Conservation (phyloP, 2,797 vertebrate genomes). For the Lerista edwardsae region DNA sequence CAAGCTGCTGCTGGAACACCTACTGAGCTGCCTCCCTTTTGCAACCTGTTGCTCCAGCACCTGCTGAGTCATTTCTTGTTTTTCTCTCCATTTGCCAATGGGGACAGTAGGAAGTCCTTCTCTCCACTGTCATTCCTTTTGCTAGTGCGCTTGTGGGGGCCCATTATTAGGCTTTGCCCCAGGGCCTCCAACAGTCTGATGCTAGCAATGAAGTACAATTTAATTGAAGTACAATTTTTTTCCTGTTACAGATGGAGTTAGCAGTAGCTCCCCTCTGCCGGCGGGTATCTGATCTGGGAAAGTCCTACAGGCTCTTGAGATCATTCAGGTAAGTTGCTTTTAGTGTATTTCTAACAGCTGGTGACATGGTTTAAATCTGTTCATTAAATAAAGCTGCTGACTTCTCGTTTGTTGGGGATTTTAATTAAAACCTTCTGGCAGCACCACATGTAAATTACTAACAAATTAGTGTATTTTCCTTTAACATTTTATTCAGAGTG, state of each 20-base stretch:
- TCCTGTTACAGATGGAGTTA: slow-evolving; percentile 90
- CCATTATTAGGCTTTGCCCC: no score
- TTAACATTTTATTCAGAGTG: slow-evolving; percentile 59
- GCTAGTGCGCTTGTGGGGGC: no score
- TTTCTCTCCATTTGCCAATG: no score
- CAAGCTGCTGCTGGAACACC: no score
- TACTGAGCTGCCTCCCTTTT: no score
- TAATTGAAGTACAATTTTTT: slow-evolving; percentile 20
- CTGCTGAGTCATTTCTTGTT: no score
- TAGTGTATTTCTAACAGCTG: neutral
- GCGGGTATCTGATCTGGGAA: slow-evolving; percentile 93
- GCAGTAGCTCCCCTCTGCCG: slow-evolving; percentile 92
- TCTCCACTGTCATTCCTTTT: no score
- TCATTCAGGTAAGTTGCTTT: slow-evolving; percentile 88
- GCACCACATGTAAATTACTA: slow-evolving; percentile 59
- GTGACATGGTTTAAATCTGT: slow-evolving; percentile 30
- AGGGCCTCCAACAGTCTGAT: no score
- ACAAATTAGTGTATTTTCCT: slow-evolving; percentile 46
- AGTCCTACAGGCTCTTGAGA: slow-evolving; percentile 90
- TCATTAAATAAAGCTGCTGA: slow-evolving; percentile 31
- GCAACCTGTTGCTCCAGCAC: no score
- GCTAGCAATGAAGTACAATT: neutral
- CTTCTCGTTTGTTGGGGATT: slow-evolving; percentile 43
- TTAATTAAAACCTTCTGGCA: slow-evolving; percentile 58
- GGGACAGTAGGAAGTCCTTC: no score